Evolutionary conservation across 1,140 invertebrate genomes (phyloP).

Genomic region (Schmidtea mediterranea): DNA sequence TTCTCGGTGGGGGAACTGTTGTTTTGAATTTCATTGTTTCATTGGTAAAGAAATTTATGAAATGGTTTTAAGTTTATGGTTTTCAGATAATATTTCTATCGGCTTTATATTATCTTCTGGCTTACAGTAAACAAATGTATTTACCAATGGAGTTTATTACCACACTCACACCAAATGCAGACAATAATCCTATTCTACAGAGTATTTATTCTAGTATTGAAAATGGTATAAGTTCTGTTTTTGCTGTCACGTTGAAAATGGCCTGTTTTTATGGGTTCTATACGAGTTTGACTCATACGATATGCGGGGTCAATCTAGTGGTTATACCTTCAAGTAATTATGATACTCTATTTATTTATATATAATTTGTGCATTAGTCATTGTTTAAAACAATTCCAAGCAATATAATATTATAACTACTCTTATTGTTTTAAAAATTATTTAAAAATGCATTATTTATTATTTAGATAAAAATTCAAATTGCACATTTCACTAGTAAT

Average conservation of each 20-base stretch:
- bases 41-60: slow-evolving; percentile 36
- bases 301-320: slow-evolving; percentile 74
- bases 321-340: slow-evolving; percentile 61
- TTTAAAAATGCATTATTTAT: too few species aligned
- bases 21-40: slow-evolving; percentile 71
- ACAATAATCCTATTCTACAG: not conserved
- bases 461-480: too few species aligned
- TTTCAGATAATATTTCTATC: slow-evolving; percentile 72
- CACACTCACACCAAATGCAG: slow-evolving; percentile 15
- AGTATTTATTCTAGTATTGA: not conserved
- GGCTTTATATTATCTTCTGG: slow-evolving; percentile 71
- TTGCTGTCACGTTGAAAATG: slow-evolving; percentile 80
- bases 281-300: slow-evolving; percentile 81
- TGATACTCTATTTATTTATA: too few species aligned
- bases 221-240: slow-evolving; percentile 33
- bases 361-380: too few species aligned
- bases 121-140: slow-evolving; percentile 55
- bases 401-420: too few species aligned
- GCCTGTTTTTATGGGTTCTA: slow-evolving; percentile 82
- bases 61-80: slow-evolving; percentile 5
- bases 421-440: too few species aligned
- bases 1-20: slow-evolving; percentile 67
- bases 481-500: too few species aligned
- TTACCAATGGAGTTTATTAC: slow-evolving; percentile 62
- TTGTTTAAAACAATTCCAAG: too few species aligned